Base-by-base conservation (phyloP, 2,888 invertebrate genomes). In the Eupithecia abbreviata region DNA sequence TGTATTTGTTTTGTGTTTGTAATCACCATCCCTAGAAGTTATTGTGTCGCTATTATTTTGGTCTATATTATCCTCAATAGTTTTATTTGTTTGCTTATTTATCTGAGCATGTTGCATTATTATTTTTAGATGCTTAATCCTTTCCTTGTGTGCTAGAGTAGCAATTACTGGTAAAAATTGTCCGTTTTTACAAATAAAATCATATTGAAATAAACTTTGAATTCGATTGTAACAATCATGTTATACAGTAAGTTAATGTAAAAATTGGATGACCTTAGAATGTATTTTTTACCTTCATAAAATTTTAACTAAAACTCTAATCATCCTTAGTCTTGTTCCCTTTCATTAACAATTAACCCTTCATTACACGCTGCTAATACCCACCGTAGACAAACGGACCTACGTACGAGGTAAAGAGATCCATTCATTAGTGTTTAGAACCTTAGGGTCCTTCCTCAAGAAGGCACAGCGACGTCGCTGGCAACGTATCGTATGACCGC, bases 391-490 rank as follows among this genome's bases (percentile, higher is more conserved):
- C 90, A 87, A 93, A 94, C 83, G 94, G 95, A 90, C 93, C 94
- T 86, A 95, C 96, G 84, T 96, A 96, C 90, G 95, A 96, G 96
- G 96, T 96, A 96, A 96, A 84, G 81, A 81, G 84, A 85, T 86
- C 83, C 81, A 72, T 74, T 79, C 78, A 82, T 82, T 75, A 69
- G 74, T 76, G 77, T 77, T 51, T 70, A 58, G 62, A 70, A 43
- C 66, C 66, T 80, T 41, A 45, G 41, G 45, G 41, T 18, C 47
- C 4, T 13, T 58, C 4, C 51, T 51, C 51, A 15, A 15, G 15
- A 51, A 5, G 51, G 5, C 15, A 51, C 5, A 15, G 13, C 13
- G 2, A 51, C 49, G 4, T 51, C 51, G 5, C 13, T 51, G 13
- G 5, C 51, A 15, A 51, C 51, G 13, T 51, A 51, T 51, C 13